Evolutionary conservation across 2,888 invertebrate species (phyloP).

Genomic region (Leuctra nigra): DNA sequence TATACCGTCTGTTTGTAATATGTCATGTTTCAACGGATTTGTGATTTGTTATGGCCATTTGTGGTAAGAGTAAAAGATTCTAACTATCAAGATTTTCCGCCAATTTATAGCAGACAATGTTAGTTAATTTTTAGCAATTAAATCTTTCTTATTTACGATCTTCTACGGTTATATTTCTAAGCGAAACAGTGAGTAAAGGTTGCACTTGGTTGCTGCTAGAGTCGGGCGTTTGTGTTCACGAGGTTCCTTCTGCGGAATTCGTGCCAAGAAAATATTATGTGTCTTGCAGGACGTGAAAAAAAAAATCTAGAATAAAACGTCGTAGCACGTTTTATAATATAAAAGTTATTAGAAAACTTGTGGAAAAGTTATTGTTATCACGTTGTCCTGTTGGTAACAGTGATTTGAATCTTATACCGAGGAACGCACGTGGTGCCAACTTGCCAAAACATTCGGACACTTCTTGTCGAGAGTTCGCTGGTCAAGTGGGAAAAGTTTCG

Average conservation of each 20-base stretch:
- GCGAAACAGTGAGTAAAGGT: conserved; percentile 1
- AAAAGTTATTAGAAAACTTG: background rate
- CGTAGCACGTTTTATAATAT: too few relatives aligned
- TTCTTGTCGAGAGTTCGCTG: too few relatives aligned
- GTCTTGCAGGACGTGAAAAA: background rate
- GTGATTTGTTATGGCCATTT: too few relatives aligned
- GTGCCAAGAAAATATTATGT: background rate
- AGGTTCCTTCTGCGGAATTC: too few relatives aligned
- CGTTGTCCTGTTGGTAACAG: background rate
- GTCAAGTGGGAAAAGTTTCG: too few relatives aligned
- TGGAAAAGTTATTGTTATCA: background rate
- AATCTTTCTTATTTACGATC: background rate
- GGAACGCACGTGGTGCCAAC: background rate
- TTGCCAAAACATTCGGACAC: too few relatives aligned
- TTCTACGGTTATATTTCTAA: background rate
- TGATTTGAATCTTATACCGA: background rate
- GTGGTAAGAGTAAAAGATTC: too few relatives aligned
- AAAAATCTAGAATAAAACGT: background rate
- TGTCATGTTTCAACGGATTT: too few relatives aligned
- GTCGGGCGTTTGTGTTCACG: too few relatives aligned
- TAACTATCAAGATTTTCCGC: background rate
- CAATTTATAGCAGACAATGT: background rate
- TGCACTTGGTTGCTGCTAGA: background rate
- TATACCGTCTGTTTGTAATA: too few relatives aligned
- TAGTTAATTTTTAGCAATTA: conserved; percentile 6